Percentiles rank a stretch among this genome's conserved stretches.
phyloP scores from a whole-genome alignment of 1,140 invertebrate genomes.

The Centruroides vittatus region DNA sequence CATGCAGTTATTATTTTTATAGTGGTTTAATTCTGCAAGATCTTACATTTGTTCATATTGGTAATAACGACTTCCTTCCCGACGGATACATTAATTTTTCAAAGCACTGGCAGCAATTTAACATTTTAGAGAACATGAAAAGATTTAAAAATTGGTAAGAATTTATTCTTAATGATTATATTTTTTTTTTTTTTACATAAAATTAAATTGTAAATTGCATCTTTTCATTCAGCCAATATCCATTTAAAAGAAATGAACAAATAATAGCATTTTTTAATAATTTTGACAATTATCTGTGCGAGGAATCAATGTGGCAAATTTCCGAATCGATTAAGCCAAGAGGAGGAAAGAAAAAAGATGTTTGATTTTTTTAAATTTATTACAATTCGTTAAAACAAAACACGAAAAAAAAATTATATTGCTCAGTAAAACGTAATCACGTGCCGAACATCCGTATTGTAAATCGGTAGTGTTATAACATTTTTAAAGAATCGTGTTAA shows the following conservation, averaged over 20 bases:
- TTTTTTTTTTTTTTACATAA: neutral
- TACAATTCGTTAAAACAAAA: too few relatives aligned
- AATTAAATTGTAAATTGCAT: neutral
- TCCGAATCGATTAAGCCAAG: constrained; percentile 91
- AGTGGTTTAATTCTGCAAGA: constrained; percentile 97
- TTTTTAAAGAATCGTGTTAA: too few relatives aligned
- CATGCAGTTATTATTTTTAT: constrained; percentile 27
- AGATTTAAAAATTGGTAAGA: constrained; percentile 60
- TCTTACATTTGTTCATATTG: constrained; percentile 96
- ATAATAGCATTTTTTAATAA: constrained; percentile 93
- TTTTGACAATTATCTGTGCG: constrained; percentile 86
- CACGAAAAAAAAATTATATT: too few relatives aligned
- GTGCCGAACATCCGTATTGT: too few relatives aligned
- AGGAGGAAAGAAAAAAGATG: constrained; percentile 28
- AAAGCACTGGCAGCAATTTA: constrained; percentile 95
- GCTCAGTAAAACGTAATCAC: too few relatives aligned
- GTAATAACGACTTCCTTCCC: constrained; percentile 74
- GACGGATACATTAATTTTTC: constrained; percentile 90
- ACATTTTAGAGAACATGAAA: constrained; percentile 95
- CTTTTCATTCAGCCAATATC: constrained; percentile 17
- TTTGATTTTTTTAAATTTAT: too few relatives aligned
- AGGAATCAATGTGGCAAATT: constrained; percentile 96
- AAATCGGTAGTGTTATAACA: too few relatives aligned
- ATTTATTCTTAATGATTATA: neutral
- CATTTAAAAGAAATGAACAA: constrained; percentile 49